Conservation (phyloP, 2,113 vertebrate species). For the Hystrix brachyura region DNA sequence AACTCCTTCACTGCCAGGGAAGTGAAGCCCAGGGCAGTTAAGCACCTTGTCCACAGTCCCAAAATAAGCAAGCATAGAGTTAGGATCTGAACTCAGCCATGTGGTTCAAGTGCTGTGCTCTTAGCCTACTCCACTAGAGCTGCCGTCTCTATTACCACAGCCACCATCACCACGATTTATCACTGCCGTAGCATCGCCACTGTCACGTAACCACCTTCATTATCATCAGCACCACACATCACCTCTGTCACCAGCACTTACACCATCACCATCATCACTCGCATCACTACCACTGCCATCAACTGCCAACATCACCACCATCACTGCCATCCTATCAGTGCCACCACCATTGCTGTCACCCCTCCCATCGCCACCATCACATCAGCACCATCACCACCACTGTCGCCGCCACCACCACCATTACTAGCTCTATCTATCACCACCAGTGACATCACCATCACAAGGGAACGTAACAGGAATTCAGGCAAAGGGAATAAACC, state of each 20-base stretch:
- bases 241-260: fast-evolving
- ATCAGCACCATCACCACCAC: fast-evolving
- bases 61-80: neutral
- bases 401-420: fast-evolving
- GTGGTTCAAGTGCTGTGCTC: neutral
- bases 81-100: neutral
- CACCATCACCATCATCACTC: fast-evolving
- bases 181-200: neutral
- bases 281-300: fast-evolving
- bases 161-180: neutral
- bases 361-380: fast-evolving
- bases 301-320: fast-evolving
- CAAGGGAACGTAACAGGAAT: neutral
- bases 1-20: neutral
- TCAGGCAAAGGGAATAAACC: neutral
- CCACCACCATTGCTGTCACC: fast-evolving
- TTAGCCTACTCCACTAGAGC: neutral
- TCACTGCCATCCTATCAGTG: neutral
- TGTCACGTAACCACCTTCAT: neutral
- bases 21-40: neutral
- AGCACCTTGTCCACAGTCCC: neutral
- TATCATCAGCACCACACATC: fast-evolving
- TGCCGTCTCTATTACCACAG: neutral
- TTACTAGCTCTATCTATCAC: fast-evolving
- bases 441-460: neutral